These are phyloP conservation scores for Girardinus metallicus DNA, from an alignment of 2,797 vertebrate species.

Conservation along the genomic window DNA sequence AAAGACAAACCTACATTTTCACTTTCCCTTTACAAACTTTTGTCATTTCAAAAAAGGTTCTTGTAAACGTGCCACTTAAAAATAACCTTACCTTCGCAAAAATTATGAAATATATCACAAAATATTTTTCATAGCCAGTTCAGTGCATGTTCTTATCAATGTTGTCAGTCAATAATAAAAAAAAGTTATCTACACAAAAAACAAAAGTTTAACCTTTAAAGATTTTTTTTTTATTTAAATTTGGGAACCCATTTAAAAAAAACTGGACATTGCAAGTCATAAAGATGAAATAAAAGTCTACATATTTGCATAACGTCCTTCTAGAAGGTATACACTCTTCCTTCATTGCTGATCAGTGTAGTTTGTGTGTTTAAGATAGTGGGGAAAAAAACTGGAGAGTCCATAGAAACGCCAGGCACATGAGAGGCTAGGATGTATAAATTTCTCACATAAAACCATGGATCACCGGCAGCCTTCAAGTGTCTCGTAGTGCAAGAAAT, in stretches of 20 bases:
- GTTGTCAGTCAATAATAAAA: neutral
- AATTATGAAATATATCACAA: neutral
- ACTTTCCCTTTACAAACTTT: neutral
- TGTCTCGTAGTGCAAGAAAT: neutral
- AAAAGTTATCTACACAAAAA: neutral
- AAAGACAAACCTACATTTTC: neutral
- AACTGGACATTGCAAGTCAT: neutral
- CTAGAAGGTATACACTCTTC: neutral
- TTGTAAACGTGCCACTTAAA: neutral
- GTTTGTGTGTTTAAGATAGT: neutral
- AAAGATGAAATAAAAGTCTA: neutral
- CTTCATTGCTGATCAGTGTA: neutral
- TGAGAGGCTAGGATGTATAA: neutral
- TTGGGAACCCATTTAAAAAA: neutral
- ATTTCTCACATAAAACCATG: neutral
- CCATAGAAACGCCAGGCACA: neutral
- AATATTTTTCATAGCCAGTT: neutral
- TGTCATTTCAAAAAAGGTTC: neutral
- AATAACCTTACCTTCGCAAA: neutral
- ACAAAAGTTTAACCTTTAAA: neutral
- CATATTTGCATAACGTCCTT: neutral
- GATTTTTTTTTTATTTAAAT: neutral
- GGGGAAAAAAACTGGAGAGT: neutral
- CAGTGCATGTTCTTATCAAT: neutral
- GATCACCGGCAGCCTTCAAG: neutral